phyloP scores from a whole-genome alignment of 2,797 vertebrate species.

The Echeneis naucrates region DNA sequence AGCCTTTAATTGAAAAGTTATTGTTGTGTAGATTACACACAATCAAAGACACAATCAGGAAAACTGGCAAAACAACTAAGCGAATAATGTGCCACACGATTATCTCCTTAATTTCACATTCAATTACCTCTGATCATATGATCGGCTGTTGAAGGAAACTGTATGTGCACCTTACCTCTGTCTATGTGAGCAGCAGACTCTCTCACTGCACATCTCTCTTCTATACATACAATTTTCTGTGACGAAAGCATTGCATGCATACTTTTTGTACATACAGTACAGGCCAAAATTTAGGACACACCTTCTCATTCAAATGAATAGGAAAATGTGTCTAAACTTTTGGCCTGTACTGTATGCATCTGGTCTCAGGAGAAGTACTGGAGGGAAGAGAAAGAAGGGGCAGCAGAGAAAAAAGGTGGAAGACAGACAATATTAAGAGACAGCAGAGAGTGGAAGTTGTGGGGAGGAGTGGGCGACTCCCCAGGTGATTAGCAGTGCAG shows the following conservation, averaged over 20 bases:
- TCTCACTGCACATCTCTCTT: background rate
- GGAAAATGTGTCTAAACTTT: too few relatives aligned
- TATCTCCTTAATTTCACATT: background rate
- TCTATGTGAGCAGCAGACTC: too few relatives aligned
- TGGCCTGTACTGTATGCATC: too few relatives aligned
- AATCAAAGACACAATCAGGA: background rate
- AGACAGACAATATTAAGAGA: background rate
- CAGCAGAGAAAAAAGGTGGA: constrained; percentile 1
- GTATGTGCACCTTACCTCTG: background rate
- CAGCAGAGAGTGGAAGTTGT: background rate
- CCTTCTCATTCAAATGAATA: too few relatives aligned
- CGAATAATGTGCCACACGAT: background rate
- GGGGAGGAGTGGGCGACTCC: background rate
- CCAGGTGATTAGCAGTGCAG: background rate
- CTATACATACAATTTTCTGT: background rate
- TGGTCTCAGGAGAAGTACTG: background rate
- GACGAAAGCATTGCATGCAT: background rate
- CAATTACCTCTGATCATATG: background rate
- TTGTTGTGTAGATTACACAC: background rate
- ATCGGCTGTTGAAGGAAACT: background rate
- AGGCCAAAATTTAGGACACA: too few relatives aligned
- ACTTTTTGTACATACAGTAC: background rate
- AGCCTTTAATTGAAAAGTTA: background rate
- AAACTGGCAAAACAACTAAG: background rate
- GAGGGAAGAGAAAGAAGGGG: background rate